Base-by-base conservation (phyloP, 2,113 vertebrate genomes). In the Myanophis thanlyinensis region DNA sequence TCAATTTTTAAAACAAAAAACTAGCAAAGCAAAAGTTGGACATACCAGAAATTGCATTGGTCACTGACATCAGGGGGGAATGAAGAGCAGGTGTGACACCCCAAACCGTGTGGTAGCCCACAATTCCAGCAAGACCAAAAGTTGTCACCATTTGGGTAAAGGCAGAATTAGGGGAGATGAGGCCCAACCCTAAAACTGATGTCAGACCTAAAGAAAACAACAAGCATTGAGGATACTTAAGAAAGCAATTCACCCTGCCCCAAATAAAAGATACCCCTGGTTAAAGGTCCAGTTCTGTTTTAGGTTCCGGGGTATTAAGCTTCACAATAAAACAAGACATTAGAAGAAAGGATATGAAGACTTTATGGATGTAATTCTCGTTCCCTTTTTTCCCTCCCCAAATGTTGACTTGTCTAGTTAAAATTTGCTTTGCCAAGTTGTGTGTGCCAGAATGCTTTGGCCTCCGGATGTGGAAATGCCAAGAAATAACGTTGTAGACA, bases 31-130 rank as follows among this genome's bases (percentile, higher is more conserved):
- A 54, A 93, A 91, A 1, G 48, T 40, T 27, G 44, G 8, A 30
- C 85, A 30, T 85, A 95, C 95, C 93, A 44, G 95, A 96, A 67
- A 96, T 94, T 8, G 94, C 94, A 91, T 96, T 96, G n/a, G 93
- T 95, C 53, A 95, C 87, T 91, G 90, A 92, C 94, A 95, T 90
- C 9, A 96, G 87, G 87, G 90, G 92, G 7, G 96, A 96, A 93
- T 94, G 88, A 47, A 96, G 93, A 62, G 94, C 93, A 93, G 95
- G 95, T 88, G 94, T 93, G 51, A 96, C 88, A 90, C 92, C 93
- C 90, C 91, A 92, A 49, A 89, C 89, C 47, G 85, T 88, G 12
- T 46, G 89, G 92, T 94, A 97, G 91, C 89, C 89, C 87, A 94
- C 91, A 0, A 56, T 93, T 67, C 93, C 95, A 91, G 95, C 87